Conservation (phyloP, 2,113 vertebrate species). For the Psilopsiagon aymara region DNA sequence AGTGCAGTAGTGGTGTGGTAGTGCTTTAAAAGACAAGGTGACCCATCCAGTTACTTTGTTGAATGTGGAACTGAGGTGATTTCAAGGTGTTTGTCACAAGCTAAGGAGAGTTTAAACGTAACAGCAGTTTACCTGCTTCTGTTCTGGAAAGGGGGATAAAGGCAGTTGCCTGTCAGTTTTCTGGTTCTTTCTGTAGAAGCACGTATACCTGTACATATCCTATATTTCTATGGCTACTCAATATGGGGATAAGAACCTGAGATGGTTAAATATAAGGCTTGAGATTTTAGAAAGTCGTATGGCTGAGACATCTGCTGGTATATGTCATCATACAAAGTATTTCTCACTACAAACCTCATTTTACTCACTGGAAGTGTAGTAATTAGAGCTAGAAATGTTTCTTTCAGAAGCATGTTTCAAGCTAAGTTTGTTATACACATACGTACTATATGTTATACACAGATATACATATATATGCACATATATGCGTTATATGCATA, state of each 20-base stretch:
- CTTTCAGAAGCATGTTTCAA: not conserved
- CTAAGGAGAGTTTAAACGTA: not conserved
- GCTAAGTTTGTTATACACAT: fast-evolving
- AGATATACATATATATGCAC: no score
- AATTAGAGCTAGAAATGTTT: not conserved
- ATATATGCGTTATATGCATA: not conserved
- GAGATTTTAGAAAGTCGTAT: fast-evolving
- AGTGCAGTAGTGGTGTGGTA: not conserved
- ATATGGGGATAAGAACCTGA: not conserved
- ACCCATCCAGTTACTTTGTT: not conserved
- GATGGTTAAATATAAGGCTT: not conserved
- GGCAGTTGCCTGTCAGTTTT: not conserved
- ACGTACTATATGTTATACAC: not conserved
- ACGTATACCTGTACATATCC: not conserved
- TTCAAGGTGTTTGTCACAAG: not conserved
- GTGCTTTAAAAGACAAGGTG: not conserved
- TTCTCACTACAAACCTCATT: not conserved
- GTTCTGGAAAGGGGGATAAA: not conserved
- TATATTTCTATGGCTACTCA: not conserved
- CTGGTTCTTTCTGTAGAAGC: not conserved
- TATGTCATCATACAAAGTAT: not conserved
- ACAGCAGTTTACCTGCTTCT: not conserved
- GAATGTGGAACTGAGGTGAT: not conserved
- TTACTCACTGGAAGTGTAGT: not conserved
- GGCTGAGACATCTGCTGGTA: not conserved